These are phyloP conservation scores for Strix aluco DNA, from an alignment of 2,113 vertebrate genomes.

Conservation along the genomic window DNA sequence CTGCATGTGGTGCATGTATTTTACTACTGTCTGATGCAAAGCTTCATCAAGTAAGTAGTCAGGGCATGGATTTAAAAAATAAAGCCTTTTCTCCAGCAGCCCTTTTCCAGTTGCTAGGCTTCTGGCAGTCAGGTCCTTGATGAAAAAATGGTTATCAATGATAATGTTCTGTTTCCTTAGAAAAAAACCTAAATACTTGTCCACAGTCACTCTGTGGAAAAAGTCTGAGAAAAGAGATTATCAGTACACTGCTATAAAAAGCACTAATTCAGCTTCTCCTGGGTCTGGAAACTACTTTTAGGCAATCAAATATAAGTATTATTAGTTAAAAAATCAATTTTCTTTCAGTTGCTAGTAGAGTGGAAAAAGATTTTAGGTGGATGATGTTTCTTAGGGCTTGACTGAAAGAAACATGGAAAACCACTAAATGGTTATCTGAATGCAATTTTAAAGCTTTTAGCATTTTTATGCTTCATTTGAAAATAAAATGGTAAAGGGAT, in stretches of 20 bases:
- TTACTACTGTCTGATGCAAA: not conserved
- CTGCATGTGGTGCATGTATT: not conserved
- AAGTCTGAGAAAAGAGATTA: not conserved
- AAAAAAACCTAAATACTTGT: not conserved
- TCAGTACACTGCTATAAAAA: not conserved
- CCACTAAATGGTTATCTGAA: not conserved
- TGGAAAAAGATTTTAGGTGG: not conserved
- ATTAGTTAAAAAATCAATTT: slow-evolving; percentile 11
- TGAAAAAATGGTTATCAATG: not conserved
- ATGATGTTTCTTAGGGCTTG: not conserved
- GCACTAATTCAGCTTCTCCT: not conserved
- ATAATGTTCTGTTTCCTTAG: not conserved
- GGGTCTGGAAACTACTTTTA: not conserved
- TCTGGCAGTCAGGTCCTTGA: not conserved
- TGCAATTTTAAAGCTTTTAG: not conserved
- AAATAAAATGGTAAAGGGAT: not conserved
- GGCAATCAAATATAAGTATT: not conserved
- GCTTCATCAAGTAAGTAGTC: not conserved
- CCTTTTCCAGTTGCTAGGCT: not conserved
- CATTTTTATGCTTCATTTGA: not conserved
- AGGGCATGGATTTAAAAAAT: not conserved
- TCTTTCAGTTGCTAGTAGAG: not conserved
- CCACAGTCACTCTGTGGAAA: not conserved
- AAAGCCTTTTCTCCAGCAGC: not conserved
- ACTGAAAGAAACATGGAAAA: not conserved